Base-by-base conservation (phyloP, 2,113 vertebrate species). In the Tenebrosternarchus preto region DNA sequence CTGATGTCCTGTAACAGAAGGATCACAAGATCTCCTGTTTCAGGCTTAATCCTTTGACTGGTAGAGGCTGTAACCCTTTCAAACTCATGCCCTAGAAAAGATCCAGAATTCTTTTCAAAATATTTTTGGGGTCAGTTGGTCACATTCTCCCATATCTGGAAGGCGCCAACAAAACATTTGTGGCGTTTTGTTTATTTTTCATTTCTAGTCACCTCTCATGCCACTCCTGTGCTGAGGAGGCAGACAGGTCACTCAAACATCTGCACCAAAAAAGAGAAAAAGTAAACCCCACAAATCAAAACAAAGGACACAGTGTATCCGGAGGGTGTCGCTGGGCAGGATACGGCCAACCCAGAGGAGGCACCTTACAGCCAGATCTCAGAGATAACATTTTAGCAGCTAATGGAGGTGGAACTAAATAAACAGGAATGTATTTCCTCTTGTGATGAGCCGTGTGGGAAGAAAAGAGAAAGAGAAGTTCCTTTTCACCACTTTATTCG, bases 371-470 rank as follows among this genome's bases (percentile, higher is more conserved):
- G 74, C 67, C 72, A 43, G 61, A 84, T 60, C 73, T 60, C 25
- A 73, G 53, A 61, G 68, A 80, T 68, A 56, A 60, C 69, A 50
- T 22, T 70, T 83, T 80, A 83, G 73, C 63, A 70, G 60, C 43
- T 81, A 73, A 80, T 64, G 74, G 69, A 74, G 72, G 78, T 74
- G 61, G 69, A 84, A 84, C 75, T 61, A 69, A 78, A 78, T 81
- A 78, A 81, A 81, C 74, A 77, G 24, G 64, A 78, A 78, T 70
- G 55, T 46, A 61, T 84, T 81, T 81, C 73, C 77, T 84, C n/a
- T 68, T 55, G 12, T 7, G 46, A 50, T 33, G 50, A 25, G 56
- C 39, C 69, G 64, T 46, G 33, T 69, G 74, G 27, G 63, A 82
- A 73, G 56, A 66, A 20, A 7, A 11, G 6, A 46, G 22, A 72